These are phyloP conservation scores for Apolygus lucorum DNA, from an alignment of 1,140 invertebrate species.

Conservation along the genomic window DNA sequence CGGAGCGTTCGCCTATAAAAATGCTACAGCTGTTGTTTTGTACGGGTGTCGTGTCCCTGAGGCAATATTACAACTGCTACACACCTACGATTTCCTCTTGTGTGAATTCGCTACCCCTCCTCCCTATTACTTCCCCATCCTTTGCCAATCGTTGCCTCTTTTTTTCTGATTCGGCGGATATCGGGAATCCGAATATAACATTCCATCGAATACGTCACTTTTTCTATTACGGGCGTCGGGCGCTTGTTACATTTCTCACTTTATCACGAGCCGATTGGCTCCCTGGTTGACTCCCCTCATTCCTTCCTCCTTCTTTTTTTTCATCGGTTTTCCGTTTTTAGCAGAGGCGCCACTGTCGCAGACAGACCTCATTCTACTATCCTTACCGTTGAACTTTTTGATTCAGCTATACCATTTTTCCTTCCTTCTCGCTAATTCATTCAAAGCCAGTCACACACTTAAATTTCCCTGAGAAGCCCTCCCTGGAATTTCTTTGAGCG, in stretches of 20 bases:
- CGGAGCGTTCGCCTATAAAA: background rate
- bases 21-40: background rate
- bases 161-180: background rate
- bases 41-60: background rate
- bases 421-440: no score
- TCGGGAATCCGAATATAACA: background rate
- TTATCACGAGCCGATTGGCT: background rate
- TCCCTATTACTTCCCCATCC: background rate
- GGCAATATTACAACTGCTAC: background rate
- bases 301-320: background rate
- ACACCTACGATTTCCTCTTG: background rate
- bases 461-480: no score
- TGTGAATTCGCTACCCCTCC: background rate
- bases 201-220: background rate
- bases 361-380: no score
- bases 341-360: no score
- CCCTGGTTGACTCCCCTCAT: background rate
- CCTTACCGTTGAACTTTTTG: no score
- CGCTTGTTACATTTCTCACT: background rate
- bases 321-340: background rate
- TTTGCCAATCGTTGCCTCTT: slow-evolving; percentile 5
- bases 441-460: no score
- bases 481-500: no score
- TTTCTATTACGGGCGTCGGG: background rate
- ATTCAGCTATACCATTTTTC: no score